phyloP scores from a whole-genome alignment of 2,113 vertebrate species.

The Ceratotherium simum region DNA sequence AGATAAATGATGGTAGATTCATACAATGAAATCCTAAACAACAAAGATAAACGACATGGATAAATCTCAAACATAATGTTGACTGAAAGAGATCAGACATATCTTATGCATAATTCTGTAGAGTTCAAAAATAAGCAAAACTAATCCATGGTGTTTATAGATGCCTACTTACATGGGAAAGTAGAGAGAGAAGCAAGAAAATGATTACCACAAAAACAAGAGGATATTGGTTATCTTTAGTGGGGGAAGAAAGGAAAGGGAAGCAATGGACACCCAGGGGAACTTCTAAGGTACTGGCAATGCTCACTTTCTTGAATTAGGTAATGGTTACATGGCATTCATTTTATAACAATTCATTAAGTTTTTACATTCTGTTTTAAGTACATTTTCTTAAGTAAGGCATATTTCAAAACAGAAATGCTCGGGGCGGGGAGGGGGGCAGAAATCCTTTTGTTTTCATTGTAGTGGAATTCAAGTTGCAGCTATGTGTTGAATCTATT shows the following conservation, averaged over 20 bases:
- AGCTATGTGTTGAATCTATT: background rate
- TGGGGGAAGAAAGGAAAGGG: background rate
- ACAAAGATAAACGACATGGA: background rate
- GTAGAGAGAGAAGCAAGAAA: background rate
- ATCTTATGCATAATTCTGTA: background rate
- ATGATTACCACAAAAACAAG: background rate
- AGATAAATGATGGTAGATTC: background rate
- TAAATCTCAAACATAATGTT: background rate
- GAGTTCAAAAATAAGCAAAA: conserved; percentile 39
- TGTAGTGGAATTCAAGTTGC: background rate
- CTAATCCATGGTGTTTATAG: background rate
- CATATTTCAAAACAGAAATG: conserved; percentile 1
- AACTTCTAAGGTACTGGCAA: background rate
- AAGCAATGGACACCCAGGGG: background rate
- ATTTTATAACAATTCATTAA: background rate
- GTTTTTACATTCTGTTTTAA: background rate
- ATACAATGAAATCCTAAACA: conserved; percentile 15
- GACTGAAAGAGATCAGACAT: background rate
- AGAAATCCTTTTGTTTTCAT: background rate
- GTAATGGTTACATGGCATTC: background rate
- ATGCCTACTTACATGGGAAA: background rate
- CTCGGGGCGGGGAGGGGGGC: background rate
- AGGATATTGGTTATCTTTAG: background rate
- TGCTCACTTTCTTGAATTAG: background rate
- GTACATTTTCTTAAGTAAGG: background rate